Base-by-base conservation (phyloP, 2,113 vertebrate species). In the Nesospiza acunhae region DNA sequence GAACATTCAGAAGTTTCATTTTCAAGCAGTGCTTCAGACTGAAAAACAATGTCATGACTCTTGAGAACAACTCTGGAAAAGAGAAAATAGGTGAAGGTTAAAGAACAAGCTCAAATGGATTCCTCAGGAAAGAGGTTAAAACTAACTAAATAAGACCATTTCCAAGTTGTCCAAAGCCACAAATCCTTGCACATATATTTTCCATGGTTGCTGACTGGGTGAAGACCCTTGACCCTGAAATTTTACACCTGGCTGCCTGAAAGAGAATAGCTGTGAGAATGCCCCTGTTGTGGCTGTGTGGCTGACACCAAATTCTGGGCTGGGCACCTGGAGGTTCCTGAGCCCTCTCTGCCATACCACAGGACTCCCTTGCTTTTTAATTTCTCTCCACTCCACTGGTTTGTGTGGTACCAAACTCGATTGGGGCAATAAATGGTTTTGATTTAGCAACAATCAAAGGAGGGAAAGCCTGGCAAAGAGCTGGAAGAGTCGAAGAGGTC, bases 51-150 rank as follows among this genome's bases (percentile, higher is more conserved):
- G 7, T 60, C n/a, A 30, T 23, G 23, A 16, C 37, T 86, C 47
- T 50, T 47, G 14, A 50, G 47, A 69, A 16, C 12, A 11, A 39
- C 67, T 69, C 26, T 52, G 49, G 68, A 70, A 70, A 82, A 56
- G n/a, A 68, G 37, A 84, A 91, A 92, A 73, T 10, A 76, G 41
- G 20, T 0, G 0, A 30, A 87, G 41, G 31, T 69, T 92, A 68
- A 84, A 93, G 77, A 87, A 74, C 15, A 72, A 56, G 15, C 7
- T 62, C 31, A 94, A 94, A 72, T 20, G 20, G 15, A 72, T 85
- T 75, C 46, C 69, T 52, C 26, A 37, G 37, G 24, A 20, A 94
- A 53, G 47, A 90, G 60, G 49, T 77, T 72, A 78, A 87, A 81
- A 75, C 53, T 68, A 53, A 87, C 26, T 41, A 87, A 92, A 84